Evolutionary conservation across 2,888 invertebrate genomes (phyloP).

Genomic region (Pocota personata): DNA sequence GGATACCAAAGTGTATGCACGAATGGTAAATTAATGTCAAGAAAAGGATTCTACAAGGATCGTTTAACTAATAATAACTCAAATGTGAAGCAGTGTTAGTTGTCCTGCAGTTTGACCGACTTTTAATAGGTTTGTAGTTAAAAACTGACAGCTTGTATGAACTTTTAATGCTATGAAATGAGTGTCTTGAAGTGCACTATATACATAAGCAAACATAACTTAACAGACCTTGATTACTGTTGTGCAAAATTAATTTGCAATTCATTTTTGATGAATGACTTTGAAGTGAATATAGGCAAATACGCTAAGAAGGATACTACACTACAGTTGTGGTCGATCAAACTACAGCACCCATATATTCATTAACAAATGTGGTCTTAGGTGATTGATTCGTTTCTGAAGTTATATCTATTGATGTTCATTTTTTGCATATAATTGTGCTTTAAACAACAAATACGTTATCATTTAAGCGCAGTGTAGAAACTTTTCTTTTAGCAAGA

Average conservation of each 20-base stretch:
- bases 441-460: no score
- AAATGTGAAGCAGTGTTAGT: background rate
- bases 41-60: background rate
- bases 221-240: background rate
- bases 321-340: no score
- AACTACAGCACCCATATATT: no score
- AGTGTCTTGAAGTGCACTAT: background rate
- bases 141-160: background rate
- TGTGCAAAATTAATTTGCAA: conserved; percentile 11
- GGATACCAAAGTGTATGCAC: background rate
- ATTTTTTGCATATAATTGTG: no score
- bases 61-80: background rate
- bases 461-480: no score
- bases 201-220: background rate
- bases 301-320: background rate
- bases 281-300: background rate
- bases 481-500: no score
- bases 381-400: no score
- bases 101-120: background rate
- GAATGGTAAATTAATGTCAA: background rate
- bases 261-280: background rate
- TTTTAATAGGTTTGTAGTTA: no score
- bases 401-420: no score
- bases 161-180: background rate
- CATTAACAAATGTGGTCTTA: no score